phyloP scores from a whole-genome alignment of 2,113 vertebrate species.

The Nasalis larvatus region DNA sequence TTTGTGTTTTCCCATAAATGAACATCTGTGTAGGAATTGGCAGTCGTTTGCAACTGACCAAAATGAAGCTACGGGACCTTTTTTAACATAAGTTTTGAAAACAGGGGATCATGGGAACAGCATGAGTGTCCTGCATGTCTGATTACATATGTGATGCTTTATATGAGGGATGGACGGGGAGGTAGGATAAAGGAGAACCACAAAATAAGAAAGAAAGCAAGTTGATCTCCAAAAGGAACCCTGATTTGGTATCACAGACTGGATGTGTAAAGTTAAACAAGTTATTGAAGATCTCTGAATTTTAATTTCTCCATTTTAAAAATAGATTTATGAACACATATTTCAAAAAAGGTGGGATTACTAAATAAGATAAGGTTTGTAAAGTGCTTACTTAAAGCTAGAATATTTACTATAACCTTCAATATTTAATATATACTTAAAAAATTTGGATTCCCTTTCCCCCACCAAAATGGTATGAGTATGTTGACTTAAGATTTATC shows the following conservation, averaged over 20 bases:
- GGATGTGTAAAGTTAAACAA: not conserved
- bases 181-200: not conserved
- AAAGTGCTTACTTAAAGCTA: not conserved
- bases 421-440: not conserved
- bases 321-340: not conserved
- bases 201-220: not conserved
- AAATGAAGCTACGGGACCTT: not conserved
- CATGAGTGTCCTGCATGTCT: not conserved
- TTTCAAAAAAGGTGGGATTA: not conserved
- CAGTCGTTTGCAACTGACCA: not conserved
- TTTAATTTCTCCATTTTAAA: not conserved
- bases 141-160: not conserved
- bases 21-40: not conserved
- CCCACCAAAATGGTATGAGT: fast-evolving
- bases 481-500: not conserved
- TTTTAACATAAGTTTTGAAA: not conserved
- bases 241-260: not conserved
- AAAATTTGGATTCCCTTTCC: not conserved
- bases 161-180: not conserved
- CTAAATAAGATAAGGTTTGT: not conserved
- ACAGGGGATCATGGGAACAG: not conserved
- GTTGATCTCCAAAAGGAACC: not conserved
- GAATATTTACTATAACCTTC: not conserved
- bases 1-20: not conserved
- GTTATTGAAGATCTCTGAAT: not conserved